Evolutionary conservation across 2,888 invertebrate species (phyloP).

Genomic region (Pristionchus fissidentatus): DNA sequence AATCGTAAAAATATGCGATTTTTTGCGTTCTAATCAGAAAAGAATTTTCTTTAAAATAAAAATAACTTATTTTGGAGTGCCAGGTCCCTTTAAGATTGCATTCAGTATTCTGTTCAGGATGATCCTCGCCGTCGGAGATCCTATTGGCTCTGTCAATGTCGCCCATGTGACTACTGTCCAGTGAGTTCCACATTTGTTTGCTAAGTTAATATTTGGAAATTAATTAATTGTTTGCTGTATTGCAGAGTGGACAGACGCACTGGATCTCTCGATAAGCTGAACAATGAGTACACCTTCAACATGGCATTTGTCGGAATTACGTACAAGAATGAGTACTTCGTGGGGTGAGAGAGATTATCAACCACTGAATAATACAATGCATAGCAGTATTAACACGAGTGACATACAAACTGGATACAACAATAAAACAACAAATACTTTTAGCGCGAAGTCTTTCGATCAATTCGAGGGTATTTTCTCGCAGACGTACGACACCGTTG

Average conservation of each 20-base stretch:
- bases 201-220: neutral
- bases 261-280: neutral
- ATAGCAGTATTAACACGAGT: too few relatives aligned
- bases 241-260: conserved; percentile 8
- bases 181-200: neutral
- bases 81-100: neutral
- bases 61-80: too few relatives aligned
- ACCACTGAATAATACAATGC: neutral
- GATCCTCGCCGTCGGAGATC: too few relatives aligned
- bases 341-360: neutral
- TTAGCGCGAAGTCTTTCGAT: neutral
- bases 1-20: too few relatives aligned
- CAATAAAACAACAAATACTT: neutral
- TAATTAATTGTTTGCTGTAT: neutral
- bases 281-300: neutral
- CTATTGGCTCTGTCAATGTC: neutral
- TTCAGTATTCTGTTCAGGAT: neutral
- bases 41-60: neutral
- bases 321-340: neutral
- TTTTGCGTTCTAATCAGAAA: too few relatives aligned
- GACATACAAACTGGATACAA: neutral
- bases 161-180: neutral
- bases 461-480: neutral
- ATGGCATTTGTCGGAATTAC: conserved; percentile 35
- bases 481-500: conserved; percentile 21